These are phyloP conservation scores for Bursaphelenchus mucronatus DNA, from an alignment of 1,140 invertebrate species.

Conservation along the genomic window DNA sequence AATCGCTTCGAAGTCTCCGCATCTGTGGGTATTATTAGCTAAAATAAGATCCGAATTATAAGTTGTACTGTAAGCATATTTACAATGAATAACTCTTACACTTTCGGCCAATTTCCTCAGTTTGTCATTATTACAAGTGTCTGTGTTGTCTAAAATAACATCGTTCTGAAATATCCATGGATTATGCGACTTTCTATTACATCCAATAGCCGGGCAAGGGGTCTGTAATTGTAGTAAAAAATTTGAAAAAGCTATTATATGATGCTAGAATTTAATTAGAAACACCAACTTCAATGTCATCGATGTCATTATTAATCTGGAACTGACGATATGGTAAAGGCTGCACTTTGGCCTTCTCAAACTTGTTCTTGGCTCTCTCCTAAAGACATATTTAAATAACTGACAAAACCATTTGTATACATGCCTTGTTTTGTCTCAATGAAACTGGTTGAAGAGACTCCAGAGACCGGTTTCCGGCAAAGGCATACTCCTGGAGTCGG, in stretches of 20 bases:
- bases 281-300: too few relatives aligned
- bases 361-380: too few relatives aligned
- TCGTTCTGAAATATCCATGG: conserved; percentile 25
- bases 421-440: too few relatives aligned
- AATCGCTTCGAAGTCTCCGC: conserved; percentile 41
- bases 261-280: not conserved
- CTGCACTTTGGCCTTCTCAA: too few relatives aligned
- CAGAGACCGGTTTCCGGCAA: too few relatives aligned
- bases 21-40: conserved; percentile 33
- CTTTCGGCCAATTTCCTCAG: conserved; percentile 21
- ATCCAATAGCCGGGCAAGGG: conserved; percentile 17
- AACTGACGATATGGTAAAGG: too few relatives aligned
- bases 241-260: conserved; percentile 4
- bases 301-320: too few relatives aligned
- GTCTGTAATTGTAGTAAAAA: conserved; percentile 14
- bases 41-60: conserved; percentile 2
- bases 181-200: conserved; percentile 8
- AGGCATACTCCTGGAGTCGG: too few relatives aligned
- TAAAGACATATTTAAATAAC: too few relatives aligned
- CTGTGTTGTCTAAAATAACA: conserved; percentile 24
- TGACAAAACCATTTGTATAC: too few relatives aligned
- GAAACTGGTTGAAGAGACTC: too few relatives aligned
- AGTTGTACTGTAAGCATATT: not conserved
- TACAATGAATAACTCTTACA: not conserved
- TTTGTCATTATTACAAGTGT: conserved; percentile 20